Base-by-base conservation (phyloP, 2,888 invertebrate genomes). In the Campoplex capitator region DNA sequence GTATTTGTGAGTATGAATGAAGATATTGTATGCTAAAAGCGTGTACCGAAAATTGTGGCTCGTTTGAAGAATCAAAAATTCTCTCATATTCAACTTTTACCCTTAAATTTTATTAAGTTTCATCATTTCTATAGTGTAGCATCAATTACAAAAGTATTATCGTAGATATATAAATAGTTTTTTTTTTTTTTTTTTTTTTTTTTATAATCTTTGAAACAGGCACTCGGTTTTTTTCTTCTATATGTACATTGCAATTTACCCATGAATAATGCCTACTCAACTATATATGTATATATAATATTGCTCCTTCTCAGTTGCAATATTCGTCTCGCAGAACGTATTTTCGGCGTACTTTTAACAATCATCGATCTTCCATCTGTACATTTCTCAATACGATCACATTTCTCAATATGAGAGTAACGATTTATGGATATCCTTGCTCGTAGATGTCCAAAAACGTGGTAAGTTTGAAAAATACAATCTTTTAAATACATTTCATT, bases 131-230 rank as follows among this genome's bases (percentile, higher is more conserved):
- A 88, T 79, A 71, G 86, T 82, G 87, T 80, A 88, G 90, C 89
- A 89, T 89, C 91, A 91, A 91, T 92, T 93, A 93, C 91, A 93
- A 93, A 93, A 92, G 90, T 92, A 92, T 91, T 89, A 89, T 90
- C 88, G 75, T 84, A 87, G 65, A 82, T 82, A 83, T 84, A 87
- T 87, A 87, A 84, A 87, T 87, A 87, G 75, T 82, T 78, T 65
- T 87, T 76, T 73, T 38, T 71, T 68, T 81, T 68, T 71, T 68
- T 81, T 68, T 82, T 78, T 65, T 87, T 76, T 73, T 38, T 71
- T 68, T 81, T 68, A 56, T 83, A 81, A 73, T 84, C 84, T 86
- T 81, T 86, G 84, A 84, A 86, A 77, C 83, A 86, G 86, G 86
- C 87, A 84, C 82, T 87, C 84, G 74, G 79, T 73, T 84, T 74